These are phyloP conservation scores for Polypterus bichir DNA, from an alignment of 2,113 vertebrate species.

Conservation along the genomic window DNA sequence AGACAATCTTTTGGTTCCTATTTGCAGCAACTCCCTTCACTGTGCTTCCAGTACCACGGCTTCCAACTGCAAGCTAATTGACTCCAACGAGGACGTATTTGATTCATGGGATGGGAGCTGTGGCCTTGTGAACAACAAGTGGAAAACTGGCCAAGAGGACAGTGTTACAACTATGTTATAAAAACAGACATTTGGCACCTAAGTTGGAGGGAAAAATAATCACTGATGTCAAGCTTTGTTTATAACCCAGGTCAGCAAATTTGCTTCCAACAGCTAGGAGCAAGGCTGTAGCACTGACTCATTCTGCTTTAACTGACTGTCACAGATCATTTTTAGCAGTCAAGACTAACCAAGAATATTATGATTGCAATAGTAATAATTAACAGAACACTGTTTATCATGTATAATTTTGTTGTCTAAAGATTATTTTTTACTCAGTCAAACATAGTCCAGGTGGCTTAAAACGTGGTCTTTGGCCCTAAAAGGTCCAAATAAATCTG, in stretches of 20 bases:
- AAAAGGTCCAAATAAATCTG: too few species aligned
- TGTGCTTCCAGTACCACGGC: conserved; percentile 86
- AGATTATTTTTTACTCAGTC: too few species aligned
- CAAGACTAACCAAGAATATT: too few species aligned
- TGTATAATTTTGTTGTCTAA: too few species aligned
- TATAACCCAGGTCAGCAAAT: background rate
- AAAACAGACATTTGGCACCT: conserved; percentile 25
- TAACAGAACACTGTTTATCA: too few species aligned
- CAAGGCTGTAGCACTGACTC: background rate
- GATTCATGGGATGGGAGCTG: conserved; percentile 83
- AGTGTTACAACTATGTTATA: conserved; percentile 87
- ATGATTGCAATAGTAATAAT: too few species aligned
- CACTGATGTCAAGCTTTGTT: too few species aligned
- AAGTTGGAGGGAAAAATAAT: too few species aligned
- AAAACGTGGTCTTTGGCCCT: too few species aligned
- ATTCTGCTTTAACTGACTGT: too few species aligned
- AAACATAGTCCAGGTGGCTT: too few species aligned
- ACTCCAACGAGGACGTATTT: conserved; percentile 85
- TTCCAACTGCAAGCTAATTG: conserved; percentile 83
- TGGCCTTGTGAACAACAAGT: conserved; percentile 74
- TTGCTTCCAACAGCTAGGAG: conserved; percentile 21
- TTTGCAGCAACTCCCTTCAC: conserved; percentile 82
- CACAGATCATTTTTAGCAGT: too few species aligned
- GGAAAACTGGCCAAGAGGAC: conserved; percentile 79
- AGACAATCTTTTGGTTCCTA: conserved; percentile 63